Conservation (phyloP, 2,797 vertebrate genomes). For the Gobio occitaniae region DNA sequence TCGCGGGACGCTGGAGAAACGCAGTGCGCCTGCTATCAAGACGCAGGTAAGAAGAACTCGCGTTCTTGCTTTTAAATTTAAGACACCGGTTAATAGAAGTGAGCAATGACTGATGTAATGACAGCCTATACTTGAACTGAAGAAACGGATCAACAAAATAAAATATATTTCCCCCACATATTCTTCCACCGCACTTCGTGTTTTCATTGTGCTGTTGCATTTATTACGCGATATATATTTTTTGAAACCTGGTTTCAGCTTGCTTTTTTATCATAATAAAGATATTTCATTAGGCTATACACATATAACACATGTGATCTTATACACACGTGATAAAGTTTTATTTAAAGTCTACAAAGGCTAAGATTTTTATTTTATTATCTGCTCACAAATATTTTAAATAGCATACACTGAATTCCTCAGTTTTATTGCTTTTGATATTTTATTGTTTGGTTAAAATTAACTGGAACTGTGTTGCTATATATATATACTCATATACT, state of each 20-base stretch:
- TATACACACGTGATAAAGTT: neutral
- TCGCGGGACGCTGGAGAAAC: slow-evolving; percentile 13
- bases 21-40: neutral
- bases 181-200: neutral
- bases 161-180: neutral
- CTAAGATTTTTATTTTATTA: neutral
- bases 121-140: neutral
- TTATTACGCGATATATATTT: neutral
- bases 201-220: neutral
- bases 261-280: neutral
- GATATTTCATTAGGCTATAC: neutral
- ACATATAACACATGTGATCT: neutral
- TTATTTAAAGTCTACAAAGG: neutral
- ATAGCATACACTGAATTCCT: no score
- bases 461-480: no score
- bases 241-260: neutral
- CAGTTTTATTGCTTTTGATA: neutral
- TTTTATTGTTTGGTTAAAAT: neutral
- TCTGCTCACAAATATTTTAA: neutral
- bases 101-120: neutral
- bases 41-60: slow-evolving; percentile 23
- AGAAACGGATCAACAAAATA: neutral
- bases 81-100: neutral
- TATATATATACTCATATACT: no score
- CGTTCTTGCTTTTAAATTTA: neutral